Conservation (phyloP, 2,113 vertebrate species). For the Leptobrachium ailaonicum region DNA sequence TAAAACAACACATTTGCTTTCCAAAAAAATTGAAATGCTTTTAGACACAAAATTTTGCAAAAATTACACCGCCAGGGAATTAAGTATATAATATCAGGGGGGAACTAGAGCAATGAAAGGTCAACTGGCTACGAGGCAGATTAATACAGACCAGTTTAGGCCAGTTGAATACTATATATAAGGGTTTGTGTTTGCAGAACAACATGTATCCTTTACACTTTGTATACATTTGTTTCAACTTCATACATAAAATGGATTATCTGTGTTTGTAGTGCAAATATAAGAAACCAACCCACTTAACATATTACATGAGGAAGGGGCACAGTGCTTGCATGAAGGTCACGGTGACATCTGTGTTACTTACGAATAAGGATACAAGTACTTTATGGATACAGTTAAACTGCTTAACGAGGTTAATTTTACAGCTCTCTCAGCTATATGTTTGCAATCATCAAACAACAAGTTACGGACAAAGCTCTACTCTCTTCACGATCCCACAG, state of each 20-base stretch:
- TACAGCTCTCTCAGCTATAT: too few species aligned
- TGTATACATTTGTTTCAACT: slow-evolving; percentile 23
- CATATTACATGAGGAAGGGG: background rate
- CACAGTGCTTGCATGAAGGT: background rate
- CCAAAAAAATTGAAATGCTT: too few species aligned
- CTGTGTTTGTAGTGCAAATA: slow-evolving; percentile 30
- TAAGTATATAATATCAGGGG: background rate
- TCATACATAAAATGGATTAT: slow-evolving; percentile 19
- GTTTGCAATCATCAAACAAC: too few species aligned
- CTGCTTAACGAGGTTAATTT: too few species aligned
- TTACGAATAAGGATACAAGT: too few species aligned
- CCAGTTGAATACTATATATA: background rate
- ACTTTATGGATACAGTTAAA: too few species aligned
- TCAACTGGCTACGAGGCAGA: background rate
- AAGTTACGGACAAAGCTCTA: too few species aligned
- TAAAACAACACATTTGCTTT: too few species aligned
- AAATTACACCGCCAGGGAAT: background rate
- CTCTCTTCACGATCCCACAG: too few species aligned
- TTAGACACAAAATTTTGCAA: too few species aligned
- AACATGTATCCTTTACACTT: slow-evolving; percentile 27
- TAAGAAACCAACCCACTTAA: slow-evolving; percentile 2
- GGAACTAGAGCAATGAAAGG: background rate
- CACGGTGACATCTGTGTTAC: background rate
- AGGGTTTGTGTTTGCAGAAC: background rate
- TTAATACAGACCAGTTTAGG: slow-evolving; percentile 1